These are phyloP conservation scores for Nematostella vectensis DNA, from an alignment of 92 coral and sea anemone genomes.

Conservation along the genomic window DNA sequence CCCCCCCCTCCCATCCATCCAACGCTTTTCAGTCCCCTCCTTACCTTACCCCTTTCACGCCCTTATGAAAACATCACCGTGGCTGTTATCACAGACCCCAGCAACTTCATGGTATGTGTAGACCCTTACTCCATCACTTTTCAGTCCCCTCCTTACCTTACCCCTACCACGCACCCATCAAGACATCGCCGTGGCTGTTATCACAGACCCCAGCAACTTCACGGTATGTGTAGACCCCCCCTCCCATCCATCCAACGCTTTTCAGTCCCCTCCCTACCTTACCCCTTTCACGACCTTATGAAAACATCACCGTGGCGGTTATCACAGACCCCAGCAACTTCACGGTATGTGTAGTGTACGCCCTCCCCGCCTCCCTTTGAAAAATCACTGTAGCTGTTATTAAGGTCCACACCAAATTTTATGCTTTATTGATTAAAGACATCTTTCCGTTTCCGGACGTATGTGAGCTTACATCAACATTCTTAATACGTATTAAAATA, in stretches of 20 bases:
- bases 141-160: slow-evolving; percentile 23
- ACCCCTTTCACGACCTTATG: slow-evolving; percentile 69
- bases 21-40: no score
- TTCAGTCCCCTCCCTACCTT: no score
- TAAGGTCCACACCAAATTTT: slow-evolving; percentile 60
- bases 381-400: slow-evolving; percentile 61
- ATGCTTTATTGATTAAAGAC: no score
- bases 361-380: slow-evolving; percentile 52
- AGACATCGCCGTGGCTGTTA: slow-evolving; percentile 62
- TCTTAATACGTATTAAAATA: no score
- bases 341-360: slow-evolving; percentile 56
- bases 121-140: no score
- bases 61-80: slow-evolving; percentile 76
- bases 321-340: slow-evolving; percentile 62
- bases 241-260: no score
- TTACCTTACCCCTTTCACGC: no score
- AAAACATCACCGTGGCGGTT: slow-evolving; percentile 66
- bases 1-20: no score
- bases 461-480: no score
- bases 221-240: slow-evolving; percentile 66
- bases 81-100: slow-evolving; percentile 58
- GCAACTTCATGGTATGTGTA: slow-evolving; percentile 68
- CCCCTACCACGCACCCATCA: slow-evolving; percentile 56
- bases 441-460: no score
- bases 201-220: slow-evolving; percentile 60